Evolutionary conservation across 2,113 vertebrate genomes (phyloP).

Genomic region (Athene cunicularia): DNA sequence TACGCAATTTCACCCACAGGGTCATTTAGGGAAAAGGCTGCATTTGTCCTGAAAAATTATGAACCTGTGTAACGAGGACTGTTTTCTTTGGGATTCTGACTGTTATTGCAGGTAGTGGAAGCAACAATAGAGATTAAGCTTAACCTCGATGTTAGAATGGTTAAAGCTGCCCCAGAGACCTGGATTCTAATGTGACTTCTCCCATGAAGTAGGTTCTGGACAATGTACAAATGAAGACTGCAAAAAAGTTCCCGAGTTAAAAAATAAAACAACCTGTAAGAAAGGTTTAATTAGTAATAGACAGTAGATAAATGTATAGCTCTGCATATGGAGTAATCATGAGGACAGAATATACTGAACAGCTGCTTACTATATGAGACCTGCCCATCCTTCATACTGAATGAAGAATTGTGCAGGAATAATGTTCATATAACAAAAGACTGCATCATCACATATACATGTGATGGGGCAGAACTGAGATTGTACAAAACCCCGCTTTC

Average conservation of each 20-base stretch:
- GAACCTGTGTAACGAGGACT: neutral
- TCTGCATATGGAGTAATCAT: neutral
- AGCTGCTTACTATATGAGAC: neutral
- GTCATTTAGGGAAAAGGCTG: neutral
- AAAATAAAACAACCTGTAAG: neutral
- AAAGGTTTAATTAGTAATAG: neutral
- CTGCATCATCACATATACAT: neutral
- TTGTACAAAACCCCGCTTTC: rapidly evolving
- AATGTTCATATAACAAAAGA: neutral
- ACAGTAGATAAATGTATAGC: neutral
- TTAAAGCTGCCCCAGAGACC: neutral
- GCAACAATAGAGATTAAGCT: neutral
- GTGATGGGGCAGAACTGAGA: neutral
- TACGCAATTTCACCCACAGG: neutral
- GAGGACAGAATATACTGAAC: neutral
- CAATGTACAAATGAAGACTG: neutral
- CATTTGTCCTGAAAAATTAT: neutral
- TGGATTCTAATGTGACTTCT: neutral
- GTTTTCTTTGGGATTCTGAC: neutral
- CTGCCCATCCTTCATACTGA: neutral
- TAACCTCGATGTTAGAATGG: neutral
- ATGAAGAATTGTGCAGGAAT: neutral
- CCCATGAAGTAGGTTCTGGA: neutral
- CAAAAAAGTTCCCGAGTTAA: neutral
- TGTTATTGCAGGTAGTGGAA: neutral